Base-by-base conservation (phyloP, 2,888 invertebrate genomes). In the Ophioninae sp. region DNA sequence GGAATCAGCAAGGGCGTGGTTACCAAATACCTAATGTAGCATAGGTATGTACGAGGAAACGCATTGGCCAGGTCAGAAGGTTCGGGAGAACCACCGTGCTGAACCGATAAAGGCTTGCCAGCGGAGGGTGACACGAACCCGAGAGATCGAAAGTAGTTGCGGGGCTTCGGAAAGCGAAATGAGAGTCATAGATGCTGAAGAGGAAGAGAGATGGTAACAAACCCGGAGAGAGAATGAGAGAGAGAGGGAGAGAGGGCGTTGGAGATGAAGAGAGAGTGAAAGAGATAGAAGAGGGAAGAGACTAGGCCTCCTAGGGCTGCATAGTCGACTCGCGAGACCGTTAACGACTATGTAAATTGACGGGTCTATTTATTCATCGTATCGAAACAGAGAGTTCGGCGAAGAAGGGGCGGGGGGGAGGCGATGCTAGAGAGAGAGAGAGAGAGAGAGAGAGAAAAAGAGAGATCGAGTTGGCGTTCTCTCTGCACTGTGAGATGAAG, bases 321-420 rank as follows among this genome's bases (percentile, higher is more conserved):
- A 73, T 79, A 79, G 73, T 79, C 68, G 68, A 75, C 57, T 84
- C 76, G 79, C 87, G 86, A 87, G 86, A 86, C 86, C 86, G 89
- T 89, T 91, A 91, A 91, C 90, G 91, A 91, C 90, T 91, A 91
- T 91, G 91, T 90, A 91, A 91, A 91, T 91, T 91, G 91, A 91
- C 90, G 89, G 86, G 87, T 91, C 90, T 91, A 91, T 91, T 91
- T 91, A 91, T 91, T 91, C 89, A 87, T 88, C 88, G 88, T 88
- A 91, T 91, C 88, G 87, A 88, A 84, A 85, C 85, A 85, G 80
- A 62, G 44, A 50, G 57, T 65, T 37, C n/a, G n/a, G n/a, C n/a
- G n/a, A n/a, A n/a, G n/a, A n/a, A n/a, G 39, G 57, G 5, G 13
- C 13, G 44, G 13, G 20, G 21, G 23, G 72, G 61, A 13, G 20